Evolutionary conservation across 2,797 vertebrate genomes (phyloP).

Genomic region (Buphagus erythrorhynchus): DNA sequence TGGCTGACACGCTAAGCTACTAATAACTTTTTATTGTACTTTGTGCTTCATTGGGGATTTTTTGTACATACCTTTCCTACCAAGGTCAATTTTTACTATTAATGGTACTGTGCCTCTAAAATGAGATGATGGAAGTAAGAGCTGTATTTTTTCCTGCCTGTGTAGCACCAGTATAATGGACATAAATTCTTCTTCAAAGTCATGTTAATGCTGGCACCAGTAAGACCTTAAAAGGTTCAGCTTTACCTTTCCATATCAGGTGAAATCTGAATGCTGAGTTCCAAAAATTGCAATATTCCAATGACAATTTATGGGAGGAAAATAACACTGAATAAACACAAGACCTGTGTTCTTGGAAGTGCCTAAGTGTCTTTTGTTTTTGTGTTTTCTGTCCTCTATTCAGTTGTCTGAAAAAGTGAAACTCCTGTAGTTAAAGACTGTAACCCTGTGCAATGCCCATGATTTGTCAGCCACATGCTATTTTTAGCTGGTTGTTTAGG

Average conservation of each 20-base stretch:
- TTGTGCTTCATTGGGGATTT: not conserved
- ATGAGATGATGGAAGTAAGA: not conserved
- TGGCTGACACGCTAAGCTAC: not conserved
- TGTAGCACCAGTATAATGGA: not conserved
- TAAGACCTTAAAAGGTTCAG: not conserved
- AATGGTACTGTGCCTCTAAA: not conserved
- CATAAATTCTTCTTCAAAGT: not conserved
- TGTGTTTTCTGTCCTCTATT: not conserved
- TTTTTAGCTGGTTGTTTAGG: slow-evolving; percentile 43
- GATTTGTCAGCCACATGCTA: not conserved
- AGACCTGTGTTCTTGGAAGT: not conserved
- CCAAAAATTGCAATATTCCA: not conserved
- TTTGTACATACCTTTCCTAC: not conserved
- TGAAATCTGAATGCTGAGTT: not conserved
- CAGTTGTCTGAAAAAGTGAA: not conserved
- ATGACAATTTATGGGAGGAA: not conserved
- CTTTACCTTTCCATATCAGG: not conserved
- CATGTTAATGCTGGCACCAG: not conserved
- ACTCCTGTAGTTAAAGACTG: not conserved
- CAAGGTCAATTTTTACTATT: not conserved
- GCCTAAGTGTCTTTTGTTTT: not conserved
- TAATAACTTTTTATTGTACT: not conserved
- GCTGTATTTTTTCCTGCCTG: not conserved
- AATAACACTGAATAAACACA: not conserved
- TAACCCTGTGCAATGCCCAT: not conserved